Evolutionary conservation across 2,113 vertebrate genomes (phyloP).

Genomic region (Phaethornis superciliosus): DNA sequence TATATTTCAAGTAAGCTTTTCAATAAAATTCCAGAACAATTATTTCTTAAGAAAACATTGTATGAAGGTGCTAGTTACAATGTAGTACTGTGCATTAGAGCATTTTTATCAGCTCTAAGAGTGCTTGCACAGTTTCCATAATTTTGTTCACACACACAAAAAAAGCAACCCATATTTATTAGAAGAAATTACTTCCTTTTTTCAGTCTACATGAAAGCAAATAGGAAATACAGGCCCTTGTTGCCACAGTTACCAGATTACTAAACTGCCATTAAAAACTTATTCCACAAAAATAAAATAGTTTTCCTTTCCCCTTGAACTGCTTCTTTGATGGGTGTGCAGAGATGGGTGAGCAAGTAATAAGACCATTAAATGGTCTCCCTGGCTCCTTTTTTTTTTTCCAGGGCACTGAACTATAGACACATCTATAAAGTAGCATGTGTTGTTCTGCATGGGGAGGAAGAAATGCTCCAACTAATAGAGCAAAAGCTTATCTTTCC

Average conservation of each 20-base stretch:
- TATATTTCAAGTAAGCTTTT: background rate
- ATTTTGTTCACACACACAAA: constrained; percentile 22
- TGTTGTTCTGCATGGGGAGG: background rate
- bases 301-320: constrained; percentile 28
- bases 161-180: background rate
- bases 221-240: constrained; percentile 4
- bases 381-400: background rate
- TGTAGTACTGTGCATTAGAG: background rate
- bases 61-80: background rate
- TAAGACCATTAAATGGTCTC: constrained; percentile 13
- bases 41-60: background rate
- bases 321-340: constrained; percentile 44
- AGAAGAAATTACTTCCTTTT: background rate
- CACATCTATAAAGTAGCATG: background rate
- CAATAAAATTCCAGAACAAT: background rate
- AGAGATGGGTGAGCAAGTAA: constrained; percentile 50
- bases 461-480: background rate
- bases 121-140: background rate
- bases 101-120: constrained; percentile 11
- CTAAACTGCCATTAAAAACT: constrained; percentile 4
- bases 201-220: constrained; percentile 45
- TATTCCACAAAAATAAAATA: constrained; percentile 25
- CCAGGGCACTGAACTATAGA: background rate
- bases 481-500: background rate
- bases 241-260: constrained; percentile 58